Percentiles rank a stretch among this genome's conserved stretches.
Evolutionary conservation across 2,797 vertebrate species (phyloP).

Genomic region (Eptatretus atami): DNA sequence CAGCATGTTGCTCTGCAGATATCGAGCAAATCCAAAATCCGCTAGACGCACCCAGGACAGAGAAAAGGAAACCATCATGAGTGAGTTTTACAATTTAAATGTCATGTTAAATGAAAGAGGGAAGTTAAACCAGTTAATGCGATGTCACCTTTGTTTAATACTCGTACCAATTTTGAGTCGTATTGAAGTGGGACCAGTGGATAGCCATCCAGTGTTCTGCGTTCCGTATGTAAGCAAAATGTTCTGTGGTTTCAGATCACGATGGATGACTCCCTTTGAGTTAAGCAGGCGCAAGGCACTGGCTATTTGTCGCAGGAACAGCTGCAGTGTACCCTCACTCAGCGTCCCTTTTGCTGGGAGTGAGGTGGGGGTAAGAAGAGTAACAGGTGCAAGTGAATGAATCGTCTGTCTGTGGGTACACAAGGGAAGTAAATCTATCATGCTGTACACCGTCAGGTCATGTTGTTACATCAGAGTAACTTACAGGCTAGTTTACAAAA

Average conservation of each 20-base stretch:
- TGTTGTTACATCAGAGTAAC: no score
- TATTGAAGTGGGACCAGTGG: no score
- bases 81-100: not conserved
- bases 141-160: no score
- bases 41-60: slow-evolving; percentile 17
- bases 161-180: no score
- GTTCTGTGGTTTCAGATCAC: slow-evolving; percentile 86
- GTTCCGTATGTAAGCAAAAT: slow-evolving; percentile 25
- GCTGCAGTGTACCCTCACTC: slow-evolving; percentile 72
- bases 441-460: no score
- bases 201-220: no score
- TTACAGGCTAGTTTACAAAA: no score
- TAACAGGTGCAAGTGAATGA: no score
- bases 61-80: not conserved
- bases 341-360: slow-evolving; percentile 46
- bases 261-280: slow-evolving; percentile 66
- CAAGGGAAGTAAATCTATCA: no score
- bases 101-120: no score
- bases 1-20: slow-evolving; percentile 79
- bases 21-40: slow-evolving; percentile 77
- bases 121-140: no score
- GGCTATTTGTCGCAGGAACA: slow-evolving; percentile 71
- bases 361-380: not conserved
- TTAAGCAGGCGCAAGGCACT: slow-evolving; percentile 63
- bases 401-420: no score